Evolutionary conservation across 1,140 invertebrate species (phyloP).

Genomic region (Ephestia elutella): DNA sequence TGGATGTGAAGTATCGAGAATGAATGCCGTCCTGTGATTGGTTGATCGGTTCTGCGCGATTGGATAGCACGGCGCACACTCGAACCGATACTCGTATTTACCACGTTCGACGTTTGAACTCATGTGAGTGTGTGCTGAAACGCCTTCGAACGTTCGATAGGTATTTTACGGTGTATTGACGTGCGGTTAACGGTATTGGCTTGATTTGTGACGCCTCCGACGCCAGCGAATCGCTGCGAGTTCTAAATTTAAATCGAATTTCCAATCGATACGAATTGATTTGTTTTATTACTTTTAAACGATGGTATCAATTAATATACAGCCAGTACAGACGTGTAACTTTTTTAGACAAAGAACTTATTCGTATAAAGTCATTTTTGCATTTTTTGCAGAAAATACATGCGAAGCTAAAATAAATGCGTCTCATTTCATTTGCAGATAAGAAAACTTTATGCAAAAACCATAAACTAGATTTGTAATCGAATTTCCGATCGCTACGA

Average conservation of each 20-base stretch:
- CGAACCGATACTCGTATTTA: constrained; percentile 45
- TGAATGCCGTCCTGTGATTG: constrained; percentile 40
- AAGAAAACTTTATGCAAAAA: constrained; percentile 36
- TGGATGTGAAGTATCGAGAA: constrained; percentile 49
- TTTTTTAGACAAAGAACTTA: constrained; percentile 10
- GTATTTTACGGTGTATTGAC: constrained; percentile 37
- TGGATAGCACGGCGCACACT: constrained; percentile 53
- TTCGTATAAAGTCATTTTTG: neutral
- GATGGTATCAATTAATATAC: neutral
- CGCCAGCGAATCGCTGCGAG: neutral
- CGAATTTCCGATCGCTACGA: neutral
- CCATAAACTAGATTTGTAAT: too few species aligned
- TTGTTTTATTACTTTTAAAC: neutral
- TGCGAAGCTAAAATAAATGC: constrained; percentile 25
- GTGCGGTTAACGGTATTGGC: constrained; percentile 12
- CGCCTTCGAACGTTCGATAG: constrained; percentile 43
- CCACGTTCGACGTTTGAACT: constrained; percentile 48
- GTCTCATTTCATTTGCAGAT: constrained; percentile 35
- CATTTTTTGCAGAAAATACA: neutral
- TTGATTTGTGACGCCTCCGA: constrained; percentile 16
- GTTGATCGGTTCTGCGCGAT: constrained; percentile 67
- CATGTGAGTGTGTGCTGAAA: constrained; percentile 35
- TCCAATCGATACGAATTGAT: neutral
- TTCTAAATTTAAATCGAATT: neutral
- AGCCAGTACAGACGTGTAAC: neutral